A percentile compares a stretch with the other conserved stretches of the same genome.
phyloP scores from a whole-genome alignment of 2,888 invertebrate species.

The Cataglyphis albicans region DNA sequence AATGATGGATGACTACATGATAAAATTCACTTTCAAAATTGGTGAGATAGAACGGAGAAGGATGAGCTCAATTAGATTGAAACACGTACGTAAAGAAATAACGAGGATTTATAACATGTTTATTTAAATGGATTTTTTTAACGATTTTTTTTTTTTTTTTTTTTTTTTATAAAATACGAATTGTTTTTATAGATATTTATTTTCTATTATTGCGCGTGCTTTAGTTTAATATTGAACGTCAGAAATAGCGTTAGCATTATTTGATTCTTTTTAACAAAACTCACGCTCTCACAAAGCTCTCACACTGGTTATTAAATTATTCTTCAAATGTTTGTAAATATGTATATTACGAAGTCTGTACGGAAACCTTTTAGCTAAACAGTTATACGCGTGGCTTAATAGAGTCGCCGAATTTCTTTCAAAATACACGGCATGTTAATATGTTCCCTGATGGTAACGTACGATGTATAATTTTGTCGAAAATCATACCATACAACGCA shows the following conservation, averaged over 20 bases:
- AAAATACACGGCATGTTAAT: constrained; percentile 32
- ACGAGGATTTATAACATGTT: neutral
- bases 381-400: constrained; percentile 11
- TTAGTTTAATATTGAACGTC: neutral
- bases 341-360: neutral
- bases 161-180: neutral
- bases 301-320: neutral
- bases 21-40: constrained; percentile 9
- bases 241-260: neutral
- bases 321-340: neutral
- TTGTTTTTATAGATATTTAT: neutral
- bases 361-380: neutral
- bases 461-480: constrained; percentile 27
- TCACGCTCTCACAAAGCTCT: neutral
- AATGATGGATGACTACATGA: constrained; percentile 8
- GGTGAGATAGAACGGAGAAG: neutral
- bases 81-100: neutral
- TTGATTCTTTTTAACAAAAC: neutral
- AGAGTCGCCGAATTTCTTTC: constrained; percentile 34
- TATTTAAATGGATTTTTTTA: neutral
- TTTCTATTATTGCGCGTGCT: neutral
- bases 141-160: neutral
- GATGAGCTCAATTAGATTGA: neutral
- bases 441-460: constrained; percentile 29
- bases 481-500: constrained; percentile 44